These are phyloP conservation scores for Catharus fuscescens DNA, from an alignment of 2,113 vertebrate genomes.

Conservation along the genomic window DNA sequence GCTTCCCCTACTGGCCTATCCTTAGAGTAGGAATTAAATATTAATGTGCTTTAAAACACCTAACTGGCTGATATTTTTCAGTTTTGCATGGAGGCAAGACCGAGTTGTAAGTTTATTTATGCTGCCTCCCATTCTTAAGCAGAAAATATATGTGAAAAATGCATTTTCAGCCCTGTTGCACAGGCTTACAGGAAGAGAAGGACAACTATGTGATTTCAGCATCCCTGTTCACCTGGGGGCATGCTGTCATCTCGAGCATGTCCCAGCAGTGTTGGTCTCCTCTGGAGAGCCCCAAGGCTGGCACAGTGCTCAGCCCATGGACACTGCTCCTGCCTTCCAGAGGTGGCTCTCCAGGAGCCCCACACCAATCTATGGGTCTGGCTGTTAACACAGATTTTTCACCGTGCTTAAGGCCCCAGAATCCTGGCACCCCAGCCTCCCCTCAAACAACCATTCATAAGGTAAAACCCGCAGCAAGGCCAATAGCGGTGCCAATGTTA, in stretches of 20 bases:
- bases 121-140: background rate
- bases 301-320: rapidly evolving
- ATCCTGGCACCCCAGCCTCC: rapidly evolving
- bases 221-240: background rate
- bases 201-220: rapidly evolving
- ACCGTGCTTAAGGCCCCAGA: rapidly evolving
- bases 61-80: slow-evolving; percentile 23
- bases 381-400: rapidly evolving
- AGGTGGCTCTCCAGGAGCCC: background rate
- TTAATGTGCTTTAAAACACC: slow-evolving; percentile 47
- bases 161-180: background rate
- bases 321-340: background rate
- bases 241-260: rapidly evolving
- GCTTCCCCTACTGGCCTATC: background rate
- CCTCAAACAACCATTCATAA: rapidly evolving
- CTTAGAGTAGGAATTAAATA: slow-evolving; percentile 46
- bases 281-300: background rate
- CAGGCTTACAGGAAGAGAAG: background rate
- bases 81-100: background rate
- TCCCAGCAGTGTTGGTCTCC: background rate
- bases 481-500: rapidly evolving
- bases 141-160: background rate
- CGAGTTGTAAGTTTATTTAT: background rate
- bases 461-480: rapidly evolving
- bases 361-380: background rate